Evolutionary conservation across 2,113 vertebrate species (phyloP).

Genomic region (Antidorcas marsupialis): DNA sequence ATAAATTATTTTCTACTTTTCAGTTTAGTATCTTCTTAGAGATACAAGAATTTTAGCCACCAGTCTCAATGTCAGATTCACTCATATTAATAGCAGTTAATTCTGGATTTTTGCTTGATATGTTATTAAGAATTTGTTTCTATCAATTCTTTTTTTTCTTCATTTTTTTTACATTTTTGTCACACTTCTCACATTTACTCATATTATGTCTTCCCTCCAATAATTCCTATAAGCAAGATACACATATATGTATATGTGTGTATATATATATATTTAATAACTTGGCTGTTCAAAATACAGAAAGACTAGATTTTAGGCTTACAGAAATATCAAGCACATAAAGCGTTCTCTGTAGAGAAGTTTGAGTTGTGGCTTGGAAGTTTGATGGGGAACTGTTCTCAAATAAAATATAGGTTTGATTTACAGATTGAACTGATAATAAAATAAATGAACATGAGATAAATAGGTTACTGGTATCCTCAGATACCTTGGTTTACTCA

Average conservation of each 20-base stretch:
- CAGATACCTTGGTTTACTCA: slow-evolving; percentile 50
- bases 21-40: slow-evolving; percentile 33
- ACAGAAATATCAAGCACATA: slow-evolving; percentile 21
- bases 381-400: neutral
- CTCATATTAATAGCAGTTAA: neutral
- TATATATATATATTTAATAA: neutral
- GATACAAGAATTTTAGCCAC: neutral
- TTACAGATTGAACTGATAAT: slow-evolving; percentile 20
- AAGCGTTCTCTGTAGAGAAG: neutral
- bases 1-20: slow-evolving; percentile 17
- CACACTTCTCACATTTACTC: neutral
- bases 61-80: neutral
- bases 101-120: neutral
- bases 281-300: neutral
- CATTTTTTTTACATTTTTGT: neutral
- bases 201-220: neutral
- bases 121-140: neutral
- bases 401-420: slow-evolving; percentile 50
- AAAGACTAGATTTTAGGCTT: slow-evolving; percentile 8
- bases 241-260: neutral
- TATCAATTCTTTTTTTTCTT: neutral
- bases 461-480: slow-evolving; percentile 33
- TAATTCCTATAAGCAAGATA: neutral
- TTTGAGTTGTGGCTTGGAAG: neutral
- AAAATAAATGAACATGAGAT: slow-evolving; percentile 56